Evolutionary conservation across 2,113 vertebrate species (phyloP).

Genomic region (Grammomys surdaster): DNA sequence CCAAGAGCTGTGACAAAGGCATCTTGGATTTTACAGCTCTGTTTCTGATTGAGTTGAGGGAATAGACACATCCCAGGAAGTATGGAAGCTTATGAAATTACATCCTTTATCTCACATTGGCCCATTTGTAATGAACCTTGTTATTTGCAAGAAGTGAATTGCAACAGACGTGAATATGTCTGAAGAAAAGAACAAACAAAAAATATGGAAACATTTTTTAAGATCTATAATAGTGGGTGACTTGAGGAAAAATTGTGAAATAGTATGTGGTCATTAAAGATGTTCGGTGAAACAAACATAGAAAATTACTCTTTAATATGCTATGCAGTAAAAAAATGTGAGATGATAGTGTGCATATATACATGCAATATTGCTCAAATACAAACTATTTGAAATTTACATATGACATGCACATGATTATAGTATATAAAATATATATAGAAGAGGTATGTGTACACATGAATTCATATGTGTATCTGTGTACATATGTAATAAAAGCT

Average conservation of each 20-base stretch:
- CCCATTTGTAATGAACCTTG: neutral
- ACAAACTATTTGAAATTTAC: neutral
- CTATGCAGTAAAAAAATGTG: slow-evolving; percentile 10
- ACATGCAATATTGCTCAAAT: neutral
- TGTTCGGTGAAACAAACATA: neutral
- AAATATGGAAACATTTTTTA: neutral
- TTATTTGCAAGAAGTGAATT: neutral
- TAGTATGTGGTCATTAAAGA: slow-evolving; percentile 25
- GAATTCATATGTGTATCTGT: neutral
- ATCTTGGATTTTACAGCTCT: neutral
- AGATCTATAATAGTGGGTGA: slow-evolving; percentile 9
- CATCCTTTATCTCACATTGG: neutral
- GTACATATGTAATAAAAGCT: neutral
- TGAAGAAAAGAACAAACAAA: neutral
- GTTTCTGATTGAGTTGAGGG: neutral
- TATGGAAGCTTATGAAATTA: neutral
- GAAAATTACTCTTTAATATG: neutral
- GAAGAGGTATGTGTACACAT: neutral
- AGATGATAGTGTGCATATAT: neutral
- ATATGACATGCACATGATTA: neutral
- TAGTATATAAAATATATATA: neutral
- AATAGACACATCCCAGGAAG: neutral
- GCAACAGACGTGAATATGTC: neutral
- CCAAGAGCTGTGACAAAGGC: neutral
- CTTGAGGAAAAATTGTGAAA: slow-evolving; percentile 19